Evolutionary conservation across 2,113 vertebrate genomes (phyloP).

Genomic region (Lonchura striata): DNA sequence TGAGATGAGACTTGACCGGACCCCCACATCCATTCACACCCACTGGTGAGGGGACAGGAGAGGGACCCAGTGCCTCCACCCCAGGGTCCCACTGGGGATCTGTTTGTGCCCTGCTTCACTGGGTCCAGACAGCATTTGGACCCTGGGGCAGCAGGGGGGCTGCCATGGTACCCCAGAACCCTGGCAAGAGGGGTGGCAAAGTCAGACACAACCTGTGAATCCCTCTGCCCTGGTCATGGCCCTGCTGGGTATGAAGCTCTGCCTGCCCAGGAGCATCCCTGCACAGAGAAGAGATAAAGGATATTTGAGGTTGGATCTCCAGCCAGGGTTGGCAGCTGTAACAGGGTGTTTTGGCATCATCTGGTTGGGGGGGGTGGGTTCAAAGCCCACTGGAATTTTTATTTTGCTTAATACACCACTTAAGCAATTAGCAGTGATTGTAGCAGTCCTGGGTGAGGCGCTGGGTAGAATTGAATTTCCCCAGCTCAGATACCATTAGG

Average conservation of each 20-base stretch:
- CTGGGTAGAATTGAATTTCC: constrained; percentile 41
- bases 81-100: neutral
- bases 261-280: neutral
- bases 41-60: accelerated
- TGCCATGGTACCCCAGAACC: no score
- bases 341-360: neutral
- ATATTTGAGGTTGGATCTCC: neutral
- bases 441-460: neutral
- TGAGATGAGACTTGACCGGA: neutral
- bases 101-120: neutral
- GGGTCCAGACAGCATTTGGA: neutral
- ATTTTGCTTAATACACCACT: constrained; percentile 44
- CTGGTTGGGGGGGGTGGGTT: neutral
- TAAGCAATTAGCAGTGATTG: constrained; percentile 35
- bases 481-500: constrained; percentile 16
- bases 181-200: neutral
- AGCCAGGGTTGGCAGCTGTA: neutral
- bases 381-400: constrained; percentile 27
- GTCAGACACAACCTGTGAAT: neutral
- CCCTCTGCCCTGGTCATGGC: accelerated
- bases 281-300: neutral
- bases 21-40: neutral
- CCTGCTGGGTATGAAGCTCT: accelerated
- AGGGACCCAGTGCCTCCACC: neutral
- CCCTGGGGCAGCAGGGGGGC: neutral